These are phyloP conservation scores for Cichladusa arquata DNA, from an alignment of 2,113 vertebrate genomes.

Conservation along the genomic window DNA sequence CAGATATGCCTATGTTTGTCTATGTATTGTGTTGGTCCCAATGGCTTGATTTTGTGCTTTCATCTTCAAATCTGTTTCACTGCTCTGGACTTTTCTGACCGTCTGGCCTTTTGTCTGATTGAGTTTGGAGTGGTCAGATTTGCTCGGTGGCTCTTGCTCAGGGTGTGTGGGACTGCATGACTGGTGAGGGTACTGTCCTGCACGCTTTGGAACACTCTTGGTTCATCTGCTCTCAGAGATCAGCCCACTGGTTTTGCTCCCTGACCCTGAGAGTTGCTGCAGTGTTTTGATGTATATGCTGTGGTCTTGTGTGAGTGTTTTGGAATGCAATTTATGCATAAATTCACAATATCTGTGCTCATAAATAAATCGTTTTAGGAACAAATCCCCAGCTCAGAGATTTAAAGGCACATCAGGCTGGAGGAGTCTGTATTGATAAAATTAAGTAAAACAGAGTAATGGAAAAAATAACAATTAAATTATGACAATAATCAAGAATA, in stretches of 20 bases:
- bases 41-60: neutral
- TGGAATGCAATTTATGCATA: neutral
- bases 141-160: rapidly evolving
- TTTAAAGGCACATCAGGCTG: neutral
- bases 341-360: neutral
- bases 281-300: neutral
- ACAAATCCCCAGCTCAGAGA: neutral
- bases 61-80: neutral
- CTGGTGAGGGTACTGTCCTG: neutral
- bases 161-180: neutral
- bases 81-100: neutral
- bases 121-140: neutral
- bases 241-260: neutral
- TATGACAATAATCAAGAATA: neutral
- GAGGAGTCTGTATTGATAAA: neutral
- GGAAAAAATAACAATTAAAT: neutral
- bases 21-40: neutral
- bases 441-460: neutral
- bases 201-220: neutral
- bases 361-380: neutral
- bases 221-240: neutral
- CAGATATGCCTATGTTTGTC: neutral
- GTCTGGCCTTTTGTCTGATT: neutral
- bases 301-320: neutral
- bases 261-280: neutral